These are phyloP conservation scores for Gambelia wislizenii DNA, from an alignment of 2,797 vertebrate genomes.

Conservation along the genomic window DNA sequence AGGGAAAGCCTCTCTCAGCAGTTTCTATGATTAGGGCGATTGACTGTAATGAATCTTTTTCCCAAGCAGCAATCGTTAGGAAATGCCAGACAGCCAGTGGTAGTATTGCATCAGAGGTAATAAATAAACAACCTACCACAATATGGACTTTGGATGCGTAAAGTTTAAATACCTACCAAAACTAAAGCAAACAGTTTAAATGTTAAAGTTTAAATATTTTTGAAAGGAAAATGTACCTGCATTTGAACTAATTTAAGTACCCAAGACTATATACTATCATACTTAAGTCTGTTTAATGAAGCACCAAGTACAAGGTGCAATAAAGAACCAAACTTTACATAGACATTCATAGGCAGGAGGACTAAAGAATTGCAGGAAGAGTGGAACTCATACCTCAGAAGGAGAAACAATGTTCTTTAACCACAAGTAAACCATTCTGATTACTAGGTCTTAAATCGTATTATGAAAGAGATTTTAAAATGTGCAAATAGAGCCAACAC, in stretches of 20 bases:
- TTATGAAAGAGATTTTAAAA: too few species aligned
- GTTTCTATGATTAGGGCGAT: not conserved
- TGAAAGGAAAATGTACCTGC: not conserved
- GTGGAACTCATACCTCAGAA: too few species aligned
- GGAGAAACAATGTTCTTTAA: not conserved
- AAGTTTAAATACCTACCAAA: too few species aligned
- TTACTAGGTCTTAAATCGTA: not conserved
- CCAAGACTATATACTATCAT: not conserved
- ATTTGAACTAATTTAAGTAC: not conserved
- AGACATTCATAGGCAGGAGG: not conserved
- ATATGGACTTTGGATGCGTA: too few species aligned
- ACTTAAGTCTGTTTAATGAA: not conserved
- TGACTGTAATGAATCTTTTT: not conserved
- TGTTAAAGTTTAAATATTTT: too few species aligned
- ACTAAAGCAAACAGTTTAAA: too few species aligned
- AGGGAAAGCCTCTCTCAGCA: not conserved
- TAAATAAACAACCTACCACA: not conserved
- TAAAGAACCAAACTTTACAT: not conserved
- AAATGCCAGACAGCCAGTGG: not conserved
- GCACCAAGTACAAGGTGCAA: not conserved
- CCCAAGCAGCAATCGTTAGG: not conserved
- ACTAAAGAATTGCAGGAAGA: too few species aligned
- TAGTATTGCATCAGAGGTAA: not conserved
- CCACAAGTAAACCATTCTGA: not conserved
- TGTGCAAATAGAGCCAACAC: too few species aligned